Evolutionary conservation across 1,140 invertebrate species (phyloP).

Genomic region (Oscheius sp.): DNA sequence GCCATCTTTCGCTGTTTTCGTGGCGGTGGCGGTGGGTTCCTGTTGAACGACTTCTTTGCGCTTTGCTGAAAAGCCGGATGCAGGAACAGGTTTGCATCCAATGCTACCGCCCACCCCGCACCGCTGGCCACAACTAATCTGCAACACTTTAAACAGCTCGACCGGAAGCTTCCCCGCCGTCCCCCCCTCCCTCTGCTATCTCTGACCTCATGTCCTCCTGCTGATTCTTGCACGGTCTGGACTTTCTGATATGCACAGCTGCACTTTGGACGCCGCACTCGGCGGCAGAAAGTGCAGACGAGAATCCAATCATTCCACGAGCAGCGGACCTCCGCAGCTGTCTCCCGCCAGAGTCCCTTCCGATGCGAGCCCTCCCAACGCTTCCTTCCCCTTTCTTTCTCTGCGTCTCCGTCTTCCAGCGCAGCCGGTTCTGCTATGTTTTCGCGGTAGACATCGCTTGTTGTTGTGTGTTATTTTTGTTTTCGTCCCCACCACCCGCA

Average conservation of each 20-base stretch:
- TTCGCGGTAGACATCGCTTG: neutral
- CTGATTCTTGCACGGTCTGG: neutral
- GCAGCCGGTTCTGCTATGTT: neutral
- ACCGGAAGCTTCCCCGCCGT: too few relatives aligned
- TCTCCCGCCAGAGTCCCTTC: neutral
- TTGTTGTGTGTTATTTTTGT: slow-evolving; percentile 9
- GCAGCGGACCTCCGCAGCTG: neutral
- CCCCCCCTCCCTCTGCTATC: too few relatives aligned
- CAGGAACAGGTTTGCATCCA: neutral
- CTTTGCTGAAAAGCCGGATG: neutral
- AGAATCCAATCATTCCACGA: slow-evolving; percentile 1
- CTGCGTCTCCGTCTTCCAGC: too few relatives aligned
- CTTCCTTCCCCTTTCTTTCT: neutral
- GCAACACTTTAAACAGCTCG: slow-evolving; percentile 5
- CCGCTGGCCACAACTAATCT: neutral
- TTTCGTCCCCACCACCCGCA: neutral
- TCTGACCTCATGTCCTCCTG: too few relatives aligned
- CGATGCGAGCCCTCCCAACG: neutral
- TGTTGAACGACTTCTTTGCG: neutral
- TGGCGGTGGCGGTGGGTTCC: neutral
- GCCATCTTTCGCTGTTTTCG: too few relatives aligned
- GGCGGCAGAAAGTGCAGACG: neutral
- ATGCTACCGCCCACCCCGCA: neutral
- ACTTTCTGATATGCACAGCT: neutral
- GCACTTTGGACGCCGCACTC: neutral